Base-by-base conservation (phyloP, 2,797 vertebrate genomes). In the Threskiornis aethiopicus region DNA sequence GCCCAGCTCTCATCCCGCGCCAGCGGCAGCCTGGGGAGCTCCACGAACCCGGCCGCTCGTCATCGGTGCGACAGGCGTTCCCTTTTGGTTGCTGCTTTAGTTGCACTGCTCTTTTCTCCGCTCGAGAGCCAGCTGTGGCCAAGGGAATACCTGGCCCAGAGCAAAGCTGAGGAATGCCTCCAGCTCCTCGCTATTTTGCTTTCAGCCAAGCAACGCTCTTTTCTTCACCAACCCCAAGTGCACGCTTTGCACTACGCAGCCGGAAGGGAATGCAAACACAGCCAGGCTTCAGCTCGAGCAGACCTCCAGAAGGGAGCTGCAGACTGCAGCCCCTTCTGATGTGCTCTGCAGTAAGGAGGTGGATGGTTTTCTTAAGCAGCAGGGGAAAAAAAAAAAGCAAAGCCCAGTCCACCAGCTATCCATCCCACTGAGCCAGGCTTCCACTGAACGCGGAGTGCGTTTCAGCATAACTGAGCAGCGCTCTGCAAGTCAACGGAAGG, bases 1-100 rank as follows among this genome's bases (percentile, higher is more conserved):
- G 69, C 47, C 49, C 59, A 13, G 44, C 42, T 10, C 73, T 7
- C 44, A 16, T 2, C 35, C 55, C 3, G 25, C 47, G 9, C 51
- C 35, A 4, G 15, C 12, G 2, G 44, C 25, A 25, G 52, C 58
- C 8, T 2, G 5, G 1, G 25, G 46, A 82, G 71, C 64, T 44
- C 4, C 5, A 8, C 0, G 4, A 61, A 24, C 39, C 0, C 0
- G 9, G 35, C 33, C 52, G 2, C 29, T 11, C 3, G 4, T 2
- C 5, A 22, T 1, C 2, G 3, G 58, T 2, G 0, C 2, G 21
- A 25, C 13, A 29, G 39, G 13, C 11, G 29, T 18, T 22, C 12
- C 47, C 57, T 33, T 9, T 4, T 2, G 29, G 33, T 22, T 31
- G 25, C 66, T 58, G 66, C 89, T 87, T 37, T 16, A 25, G n/a